Conservation (phyloP, 2,113 vertebrate genomes). For the Plotosus lineatus region DNA sequence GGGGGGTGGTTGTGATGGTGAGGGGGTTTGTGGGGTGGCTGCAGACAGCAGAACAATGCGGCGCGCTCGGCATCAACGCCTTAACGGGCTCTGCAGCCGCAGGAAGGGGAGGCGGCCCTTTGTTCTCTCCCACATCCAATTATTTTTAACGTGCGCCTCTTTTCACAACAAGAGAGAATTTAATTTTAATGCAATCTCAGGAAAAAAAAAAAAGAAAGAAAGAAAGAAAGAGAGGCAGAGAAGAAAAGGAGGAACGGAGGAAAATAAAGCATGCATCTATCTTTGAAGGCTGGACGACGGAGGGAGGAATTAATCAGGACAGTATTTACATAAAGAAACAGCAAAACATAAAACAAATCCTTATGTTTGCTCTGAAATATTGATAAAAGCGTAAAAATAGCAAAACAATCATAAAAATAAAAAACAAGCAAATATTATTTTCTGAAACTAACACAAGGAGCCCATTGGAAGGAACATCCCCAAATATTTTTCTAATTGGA, state of each 20-base stretch:
- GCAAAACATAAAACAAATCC: constrained; percentile 49
- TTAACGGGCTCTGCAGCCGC: constrained; percentile 72
- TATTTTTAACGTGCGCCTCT: constrained; percentile 81
- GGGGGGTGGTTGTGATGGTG: not conserved
- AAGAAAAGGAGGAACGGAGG: not conserved
- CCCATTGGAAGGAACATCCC: constrained; percentile 71
- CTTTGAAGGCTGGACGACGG: constrained; percentile 64
- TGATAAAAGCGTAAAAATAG: no score
- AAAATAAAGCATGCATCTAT: constrained; percentile 64
- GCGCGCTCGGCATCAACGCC: constrained; percentile 78
- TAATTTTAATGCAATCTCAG: constrained; percentile 79
- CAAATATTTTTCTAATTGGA: constrained; percentile 84
- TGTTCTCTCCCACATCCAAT: constrained; percentile 89
- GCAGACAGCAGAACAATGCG: constrained; percentile 91
- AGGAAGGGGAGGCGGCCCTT: constrained; percentile 78
- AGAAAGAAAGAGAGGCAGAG: not conserved
- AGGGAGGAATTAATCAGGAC: constrained; percentile 62
- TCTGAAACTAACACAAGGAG: constrained; percentile 68
- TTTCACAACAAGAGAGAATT: constrained; percentile 83
- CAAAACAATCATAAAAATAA: not conserved
- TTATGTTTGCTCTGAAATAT: not conserved
- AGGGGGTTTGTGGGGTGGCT: constrained; percentile 76
- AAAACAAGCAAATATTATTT: not conserved
- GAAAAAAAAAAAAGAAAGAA: constrained; percentile 36
- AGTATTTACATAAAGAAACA: not conserved